A percentile compares a stretch with the other conserved stretches of the same genome.
Conservation (phyloP, 1,140 invertebrate genomes). For the Hydropsyche tenuis region DNA sequence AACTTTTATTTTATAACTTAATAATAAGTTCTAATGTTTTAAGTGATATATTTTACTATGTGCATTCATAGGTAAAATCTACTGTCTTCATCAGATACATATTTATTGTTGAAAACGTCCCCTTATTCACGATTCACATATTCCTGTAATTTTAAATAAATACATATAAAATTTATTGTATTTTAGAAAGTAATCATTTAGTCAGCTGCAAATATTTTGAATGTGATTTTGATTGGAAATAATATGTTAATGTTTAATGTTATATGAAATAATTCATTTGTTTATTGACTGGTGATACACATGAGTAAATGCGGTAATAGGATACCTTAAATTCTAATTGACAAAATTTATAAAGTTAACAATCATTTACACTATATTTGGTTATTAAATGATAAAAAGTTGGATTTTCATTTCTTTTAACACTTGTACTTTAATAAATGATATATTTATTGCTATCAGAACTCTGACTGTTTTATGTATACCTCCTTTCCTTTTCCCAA, state of each 20-base stretch:
- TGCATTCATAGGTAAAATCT: not conserved
- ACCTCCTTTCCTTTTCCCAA: not conserved
- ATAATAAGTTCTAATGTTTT: not conserved
- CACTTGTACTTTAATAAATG: constrained; percentile 20
- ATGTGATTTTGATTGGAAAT: constrained; percentile 22
- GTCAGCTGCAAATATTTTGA: constrained; percentile 11
- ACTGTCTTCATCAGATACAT: constrained; percentile 16
- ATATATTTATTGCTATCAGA: constrained; percentile 29
- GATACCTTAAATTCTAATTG: not conserved
- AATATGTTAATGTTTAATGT: constrained; percentile 14
- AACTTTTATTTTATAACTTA: not conserved
- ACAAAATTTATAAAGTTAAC: constrained; percentile 1
- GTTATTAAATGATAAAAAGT: constrained; percentile 16
- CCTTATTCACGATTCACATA: not conserved
- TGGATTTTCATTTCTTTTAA: constrained; percentile 15
- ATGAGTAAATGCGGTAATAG: not conserved
- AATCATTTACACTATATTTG: not conserved
- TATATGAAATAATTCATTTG: constrained; percentile 11
- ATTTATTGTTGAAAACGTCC: too few relatives aligned
- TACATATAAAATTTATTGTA: not conserved
- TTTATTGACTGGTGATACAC: not conserved
- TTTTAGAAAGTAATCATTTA: not conserved
- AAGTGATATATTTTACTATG: not conserved
- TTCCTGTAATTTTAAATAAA: constrained; percentile 1
- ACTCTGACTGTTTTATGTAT: not conserved